Evolutionary conservation across 2,888 invertebrate species (phyloP).

Genomic region (Biston stratarius): DNA sequence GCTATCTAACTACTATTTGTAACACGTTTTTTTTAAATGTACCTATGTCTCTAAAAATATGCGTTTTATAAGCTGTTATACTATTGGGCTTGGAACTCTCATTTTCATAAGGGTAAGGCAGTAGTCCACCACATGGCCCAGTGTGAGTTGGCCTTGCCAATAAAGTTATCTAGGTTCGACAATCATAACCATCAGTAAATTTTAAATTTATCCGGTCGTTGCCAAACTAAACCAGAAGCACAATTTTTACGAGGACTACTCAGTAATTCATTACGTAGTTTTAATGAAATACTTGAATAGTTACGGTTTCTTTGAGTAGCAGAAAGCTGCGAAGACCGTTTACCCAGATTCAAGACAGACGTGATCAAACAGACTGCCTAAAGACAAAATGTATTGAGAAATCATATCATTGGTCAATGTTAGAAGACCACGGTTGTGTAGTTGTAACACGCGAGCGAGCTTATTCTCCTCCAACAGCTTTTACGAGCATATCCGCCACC

Average conservation of each 20-base stretch:
- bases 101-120: no score
- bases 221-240: no score
- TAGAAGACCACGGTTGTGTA: conserved; percentile 33
- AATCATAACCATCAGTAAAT: no score
- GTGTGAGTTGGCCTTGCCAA: no score
- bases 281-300: neutral
- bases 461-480: conserved; percentile 2
- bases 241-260: neutral
- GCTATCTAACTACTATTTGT: no score
- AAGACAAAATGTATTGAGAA: conserved; percentile 40
- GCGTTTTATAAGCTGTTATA: no score
- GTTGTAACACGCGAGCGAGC: conserved; percentile 34
- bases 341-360: conserved; percentile 11
- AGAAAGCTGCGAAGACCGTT: conserved; percentile 10
- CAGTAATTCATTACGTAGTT: neutral
- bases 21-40: no score
- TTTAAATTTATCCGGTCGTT: no score
- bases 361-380: conserved; percentile 21
- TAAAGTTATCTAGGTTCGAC: no score
- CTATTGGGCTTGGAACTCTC: no score
- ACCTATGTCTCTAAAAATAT: no score
- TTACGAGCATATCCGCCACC: neutral
- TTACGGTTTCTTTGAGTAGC: neutral
- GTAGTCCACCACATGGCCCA: no score
- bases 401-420: conserved; percentile 40